These are phyloP conservation scores for Danio albolineatus DNA, from an alignment of 2,797 vertebrate genomes.

Conservation along the genomic window DNA sequence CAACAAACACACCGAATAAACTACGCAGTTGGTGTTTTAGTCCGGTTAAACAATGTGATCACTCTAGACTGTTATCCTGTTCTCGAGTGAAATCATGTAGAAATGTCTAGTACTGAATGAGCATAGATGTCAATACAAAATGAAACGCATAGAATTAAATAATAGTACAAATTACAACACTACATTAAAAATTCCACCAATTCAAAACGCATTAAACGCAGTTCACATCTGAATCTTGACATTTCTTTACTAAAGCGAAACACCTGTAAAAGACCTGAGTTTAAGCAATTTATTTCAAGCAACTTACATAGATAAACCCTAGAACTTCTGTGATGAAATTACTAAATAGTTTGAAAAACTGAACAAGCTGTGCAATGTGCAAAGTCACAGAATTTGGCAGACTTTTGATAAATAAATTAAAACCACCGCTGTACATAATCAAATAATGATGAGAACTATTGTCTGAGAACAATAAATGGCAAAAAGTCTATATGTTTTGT, in stretches of 20 bases:
- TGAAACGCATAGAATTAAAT: background rate
- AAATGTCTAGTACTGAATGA: background rate
- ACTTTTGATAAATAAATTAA: too few species aligned
- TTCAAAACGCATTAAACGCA: background rate
- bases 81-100: background rate
- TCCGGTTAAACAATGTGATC: background rate
- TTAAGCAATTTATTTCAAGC: background rate
- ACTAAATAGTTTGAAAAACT: too few species aligned
- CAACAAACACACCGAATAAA: background rate
- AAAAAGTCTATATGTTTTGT: too few species aligned
- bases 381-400: too few species aligned
- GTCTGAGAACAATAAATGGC: too few species aligned
- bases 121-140: background rate
- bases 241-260: background rate
- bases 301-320: background rate
- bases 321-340: too few species aligned
- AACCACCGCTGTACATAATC: too few species aligned
- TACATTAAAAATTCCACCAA: background rate
- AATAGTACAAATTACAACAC: background rate
- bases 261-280: conserved; percentile 20
- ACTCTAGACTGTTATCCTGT: background rate
- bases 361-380: too few species aligned
- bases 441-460: too few species aligned
- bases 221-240: background rate
- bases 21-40: background rate